These are phyloP conservation scores for Dynastes tityus DNA, from an alignment of 2,888 invertebrate genomes.

Conservation along the genomic window DNA sequence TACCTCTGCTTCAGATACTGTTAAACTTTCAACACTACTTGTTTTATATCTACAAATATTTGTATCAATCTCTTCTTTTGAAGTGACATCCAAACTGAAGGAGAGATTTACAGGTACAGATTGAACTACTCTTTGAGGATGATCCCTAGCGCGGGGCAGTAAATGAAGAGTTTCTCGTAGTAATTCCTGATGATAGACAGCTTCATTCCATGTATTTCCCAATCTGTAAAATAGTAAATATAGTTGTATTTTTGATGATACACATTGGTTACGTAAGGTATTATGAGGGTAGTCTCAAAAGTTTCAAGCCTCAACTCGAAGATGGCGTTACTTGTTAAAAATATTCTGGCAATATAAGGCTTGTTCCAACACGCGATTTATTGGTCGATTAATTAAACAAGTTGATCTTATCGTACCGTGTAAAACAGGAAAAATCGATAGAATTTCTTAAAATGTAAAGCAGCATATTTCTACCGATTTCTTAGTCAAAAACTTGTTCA, in stretches of 20 bases:
- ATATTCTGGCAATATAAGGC: no score
- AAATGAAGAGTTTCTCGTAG: conserved; percentile 71
- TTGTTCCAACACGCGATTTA: no score
- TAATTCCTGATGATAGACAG: conserved; percentile 71
- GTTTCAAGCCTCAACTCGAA: no score
- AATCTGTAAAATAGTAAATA: conserved; percentile 67
- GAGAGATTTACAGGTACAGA: conserved; percentile 26
- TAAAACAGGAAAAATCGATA: no score
- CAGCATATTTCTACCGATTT: no score
- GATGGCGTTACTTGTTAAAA: no score
- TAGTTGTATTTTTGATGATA: background rate
- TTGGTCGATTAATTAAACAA: no score
- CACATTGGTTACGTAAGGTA: no score
- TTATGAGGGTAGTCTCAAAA: no score
- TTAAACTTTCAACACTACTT: conserved; percentile 15
- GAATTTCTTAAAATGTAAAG: no score
- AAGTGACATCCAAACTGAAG: conserved; percentile 14
- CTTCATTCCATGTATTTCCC: conserved; percentile 73
- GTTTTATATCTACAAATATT: conserved; percentile 27
- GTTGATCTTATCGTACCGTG: no score
- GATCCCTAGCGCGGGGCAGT: conserved; percentile 64
- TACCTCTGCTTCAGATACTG: conserved; percentile 9
- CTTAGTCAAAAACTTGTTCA: no score
- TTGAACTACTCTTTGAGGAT: conserved; percentile 13
- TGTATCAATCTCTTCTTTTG: conserved; percentile 1